These are phyloP conservation scores for Cossypha polioptera DNA, from an alignment of 2,797 vertebrate genomes.

Conservation along the genomic window DNA sequence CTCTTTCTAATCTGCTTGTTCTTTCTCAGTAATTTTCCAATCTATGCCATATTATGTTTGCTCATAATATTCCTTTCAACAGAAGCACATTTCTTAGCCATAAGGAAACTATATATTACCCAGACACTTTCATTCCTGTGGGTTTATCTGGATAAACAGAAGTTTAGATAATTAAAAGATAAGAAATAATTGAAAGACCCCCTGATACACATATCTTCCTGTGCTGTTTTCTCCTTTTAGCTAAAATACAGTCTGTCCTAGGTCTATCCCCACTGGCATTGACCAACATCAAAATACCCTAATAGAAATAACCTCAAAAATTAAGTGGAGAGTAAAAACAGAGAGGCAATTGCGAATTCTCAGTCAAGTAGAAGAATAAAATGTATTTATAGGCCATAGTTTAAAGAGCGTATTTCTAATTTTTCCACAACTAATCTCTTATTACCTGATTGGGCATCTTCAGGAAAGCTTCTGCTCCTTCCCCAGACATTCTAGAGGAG, in stretches of 20 bases:
- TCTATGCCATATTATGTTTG: neutral
- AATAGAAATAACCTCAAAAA: neutral
- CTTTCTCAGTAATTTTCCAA: neutral
- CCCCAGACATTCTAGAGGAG: neutral
- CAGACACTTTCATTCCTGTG: neutral
- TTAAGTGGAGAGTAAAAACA: neutral
- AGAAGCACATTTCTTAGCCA: neutral
- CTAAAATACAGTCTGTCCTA: neutral
- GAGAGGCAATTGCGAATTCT: neutral
- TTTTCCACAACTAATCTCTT: neutral
- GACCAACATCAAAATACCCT: neutral
- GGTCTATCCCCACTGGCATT: neutral
- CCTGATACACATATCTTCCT: neutral
- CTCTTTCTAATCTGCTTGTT: neutral
- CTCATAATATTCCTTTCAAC: neutral
- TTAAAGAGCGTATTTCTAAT: neutral
- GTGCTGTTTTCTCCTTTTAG: neutral
- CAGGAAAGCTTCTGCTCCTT: neutral
- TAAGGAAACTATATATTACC: neutral
- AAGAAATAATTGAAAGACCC: neutral
- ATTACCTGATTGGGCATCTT: neutral
- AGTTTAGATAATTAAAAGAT: slow-evolving; percentile 1
- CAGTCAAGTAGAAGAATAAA: neutral
- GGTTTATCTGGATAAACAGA: neutral
- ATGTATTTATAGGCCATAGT: neutral